Evolutionary conservation across 2,113 vertebrate genomes (phyloP).

Genomic region (Prunella himalayana): DNA sequence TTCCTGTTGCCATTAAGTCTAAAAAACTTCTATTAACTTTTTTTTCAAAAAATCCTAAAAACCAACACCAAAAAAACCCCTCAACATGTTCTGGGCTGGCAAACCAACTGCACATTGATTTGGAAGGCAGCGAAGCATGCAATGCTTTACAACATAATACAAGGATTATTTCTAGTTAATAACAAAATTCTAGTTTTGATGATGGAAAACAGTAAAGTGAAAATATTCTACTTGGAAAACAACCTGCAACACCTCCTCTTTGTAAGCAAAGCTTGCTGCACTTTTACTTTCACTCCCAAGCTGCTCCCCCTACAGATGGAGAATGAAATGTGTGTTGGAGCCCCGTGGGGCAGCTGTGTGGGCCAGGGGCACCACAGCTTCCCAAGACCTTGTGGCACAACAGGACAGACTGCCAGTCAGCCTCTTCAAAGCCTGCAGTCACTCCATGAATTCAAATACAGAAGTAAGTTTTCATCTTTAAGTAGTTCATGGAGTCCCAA

Average conservation of each 20-base stretch:
- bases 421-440: not conserved
- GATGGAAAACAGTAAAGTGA: not conserved
- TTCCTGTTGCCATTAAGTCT: not conserved
- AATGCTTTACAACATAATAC: not conserved
- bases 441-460: not conserved
- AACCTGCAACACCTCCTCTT: not conserved
- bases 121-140: not conserved
- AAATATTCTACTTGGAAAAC: not conserved
- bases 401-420: not conserved
- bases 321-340: accelerated
- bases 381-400: not conserved
- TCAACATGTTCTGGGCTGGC: not conserved
- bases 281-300: not conserved
- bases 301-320: not conserved
- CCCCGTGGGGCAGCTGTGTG: accelerated
- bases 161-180: not conserved
- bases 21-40: not conserved
- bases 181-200: not conserved
- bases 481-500: not conserved
- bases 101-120: not conserved
- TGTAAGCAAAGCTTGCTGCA: not conserved
- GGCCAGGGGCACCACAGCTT: not conserved
- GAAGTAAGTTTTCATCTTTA: not conserved
- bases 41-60: accelerated
- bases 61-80: accelerated